phyloP scores from a whole-genome alignment of 2,888 invertebrate species.

The Cephus rjabovi region DNA sequence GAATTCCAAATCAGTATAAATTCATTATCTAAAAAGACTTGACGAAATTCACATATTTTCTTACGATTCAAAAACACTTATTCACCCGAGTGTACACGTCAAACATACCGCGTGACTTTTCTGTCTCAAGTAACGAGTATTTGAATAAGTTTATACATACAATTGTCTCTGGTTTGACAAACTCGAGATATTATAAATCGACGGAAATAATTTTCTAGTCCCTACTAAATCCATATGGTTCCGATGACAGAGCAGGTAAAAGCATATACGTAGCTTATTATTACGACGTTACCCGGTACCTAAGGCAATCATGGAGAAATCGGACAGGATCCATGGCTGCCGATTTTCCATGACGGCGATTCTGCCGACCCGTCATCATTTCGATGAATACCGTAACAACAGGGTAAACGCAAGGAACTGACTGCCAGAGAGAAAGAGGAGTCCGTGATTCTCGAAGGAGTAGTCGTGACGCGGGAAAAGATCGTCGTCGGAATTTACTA shows the following conservation, averaged over 20 bases:
- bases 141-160: not conserved
- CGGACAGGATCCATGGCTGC: not conserved
- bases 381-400: not conserved
- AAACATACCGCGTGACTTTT: not conserved
- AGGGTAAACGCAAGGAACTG: not conserved
- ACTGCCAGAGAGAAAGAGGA: not conserved
- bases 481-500: not conserved
- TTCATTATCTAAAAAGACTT: not conserved
- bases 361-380: not conserved
- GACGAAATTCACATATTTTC: not conserved
- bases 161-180: not conserved
- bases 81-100: not conserved
- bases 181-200: not conserved
- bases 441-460: not conserved
- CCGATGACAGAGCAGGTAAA: not conserved
- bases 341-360: not conserved
- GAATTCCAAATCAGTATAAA: not conserved
- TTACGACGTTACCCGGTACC: not conserved
- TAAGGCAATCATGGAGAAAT: not conserved
- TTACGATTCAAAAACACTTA: not conserved
- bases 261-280: not conserved
- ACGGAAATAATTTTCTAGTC: not conserved
- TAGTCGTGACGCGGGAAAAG: not conserved
- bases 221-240: not conserved
- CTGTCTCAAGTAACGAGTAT: not conserved